These are phyloP conservation scores for Dynastes hyllus DNA, from an alignment of 2,888 invertebrate genomes.

Conservation along the genomic window DNA sequence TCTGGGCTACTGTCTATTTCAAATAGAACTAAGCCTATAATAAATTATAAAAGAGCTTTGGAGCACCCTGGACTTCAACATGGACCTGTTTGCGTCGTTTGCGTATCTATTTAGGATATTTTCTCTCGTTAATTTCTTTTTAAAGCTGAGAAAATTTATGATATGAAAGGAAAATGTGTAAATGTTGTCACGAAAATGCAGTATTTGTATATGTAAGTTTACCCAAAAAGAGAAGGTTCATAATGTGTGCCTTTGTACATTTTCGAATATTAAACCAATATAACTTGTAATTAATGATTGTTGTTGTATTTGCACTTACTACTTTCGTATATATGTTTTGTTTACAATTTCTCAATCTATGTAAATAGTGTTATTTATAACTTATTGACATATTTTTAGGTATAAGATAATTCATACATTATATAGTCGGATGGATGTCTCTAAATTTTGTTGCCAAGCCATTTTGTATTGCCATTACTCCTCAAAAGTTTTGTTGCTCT, in stretches of 20 bases:
- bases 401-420: not conserved
- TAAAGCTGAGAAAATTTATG: not conserved
- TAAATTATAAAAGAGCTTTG: no score
- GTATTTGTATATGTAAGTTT: not conserved
- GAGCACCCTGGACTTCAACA: no score
- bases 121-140: not conserved
- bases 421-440: not conserved
- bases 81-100: not conserved
- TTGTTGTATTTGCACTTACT: not conserved
- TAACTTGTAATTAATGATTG: not conserved
- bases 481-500: no score
- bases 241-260: not conserved
- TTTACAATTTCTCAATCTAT: not conserved
- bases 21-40: no score
- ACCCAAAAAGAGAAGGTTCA: not conserved
- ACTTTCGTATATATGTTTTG: not conserved
- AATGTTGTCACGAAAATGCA: not conserved
- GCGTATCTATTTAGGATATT: not conserved
- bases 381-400: conserved; percentile 17
- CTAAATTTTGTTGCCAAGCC: no score
- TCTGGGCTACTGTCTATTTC: no score
- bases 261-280: conserved; percentile 1
- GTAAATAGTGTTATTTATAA: conserved; percentile 21
- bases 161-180: not conserved
- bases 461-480: no score